Percentiles rank a stretch among this genome's conserved stretches.
phyloP scores from a whole-genome alignment of 1,140 invertebrate species.

The Phymastichus coffea region DNA sequence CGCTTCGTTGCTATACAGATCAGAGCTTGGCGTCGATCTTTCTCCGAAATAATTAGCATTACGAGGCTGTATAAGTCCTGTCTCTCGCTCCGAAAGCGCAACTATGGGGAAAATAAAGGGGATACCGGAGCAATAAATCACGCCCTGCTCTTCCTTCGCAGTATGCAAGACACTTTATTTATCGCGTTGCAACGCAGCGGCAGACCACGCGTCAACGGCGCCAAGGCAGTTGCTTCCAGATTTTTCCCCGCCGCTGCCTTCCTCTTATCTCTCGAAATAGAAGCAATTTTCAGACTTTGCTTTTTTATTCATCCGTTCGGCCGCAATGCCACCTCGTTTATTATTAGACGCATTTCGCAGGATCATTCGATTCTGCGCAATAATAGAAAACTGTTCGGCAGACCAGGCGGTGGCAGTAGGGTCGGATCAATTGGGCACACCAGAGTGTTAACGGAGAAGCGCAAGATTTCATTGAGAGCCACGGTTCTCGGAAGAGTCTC shows the following conservation, averaged over 20 bases:
- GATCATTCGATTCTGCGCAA: no score
- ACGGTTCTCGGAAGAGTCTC: no score
- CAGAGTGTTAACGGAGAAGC: no score
- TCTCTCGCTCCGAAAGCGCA: not conserved
- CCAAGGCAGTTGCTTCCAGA: constrained; percentile 6
- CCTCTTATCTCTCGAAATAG: not conserved
- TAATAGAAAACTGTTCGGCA: not conserved
- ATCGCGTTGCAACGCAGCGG: not conserved
- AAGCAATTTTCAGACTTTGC: not conserved
- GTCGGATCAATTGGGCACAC: no score
- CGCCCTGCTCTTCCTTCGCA: no score
- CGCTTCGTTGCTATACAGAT: not conserved
- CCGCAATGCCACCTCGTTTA: no score
- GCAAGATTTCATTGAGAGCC: no score
- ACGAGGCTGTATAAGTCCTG: no score
- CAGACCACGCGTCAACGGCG: no score
- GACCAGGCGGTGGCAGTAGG: no score
- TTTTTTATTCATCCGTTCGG: not conserved
- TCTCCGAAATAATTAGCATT: constrained; percentile 33
- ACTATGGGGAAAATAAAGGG: not conserved
- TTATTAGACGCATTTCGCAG: no score
- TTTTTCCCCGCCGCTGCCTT: not conserved
- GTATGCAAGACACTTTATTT: constrained; percentile 22
- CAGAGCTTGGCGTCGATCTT: constrained; percentile 28
- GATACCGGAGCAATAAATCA: constrained; percentile 31